Base-by-base conservation (phyloP, 2,888 invertebrate genomes). In the Ophion slaviceki region DNA sequence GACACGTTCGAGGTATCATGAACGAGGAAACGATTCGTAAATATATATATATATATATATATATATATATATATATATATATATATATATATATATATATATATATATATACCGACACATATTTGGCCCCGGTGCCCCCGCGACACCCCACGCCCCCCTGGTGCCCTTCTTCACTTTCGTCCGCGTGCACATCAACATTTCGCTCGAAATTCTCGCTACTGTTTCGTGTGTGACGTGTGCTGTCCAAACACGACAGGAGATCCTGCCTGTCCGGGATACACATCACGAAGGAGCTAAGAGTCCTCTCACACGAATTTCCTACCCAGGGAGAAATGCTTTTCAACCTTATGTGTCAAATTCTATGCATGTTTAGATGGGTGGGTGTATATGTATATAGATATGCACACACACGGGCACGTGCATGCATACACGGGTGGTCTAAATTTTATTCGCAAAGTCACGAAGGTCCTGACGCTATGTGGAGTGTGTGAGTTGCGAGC, bases 161-260 rank as follows among this genome's bases (percentile, higher is more conserved):
- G 14, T 17, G 17, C 53, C 36, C 36, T 47, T 36, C 20, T 32
- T 47, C 47, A 20, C 57, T 17, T 36, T 59, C 47, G 53, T 28
- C 59, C 36, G 14, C 74, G 66, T 74, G 66, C 64, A 17, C 53
- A 64, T 40, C 72, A 74, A 66, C 66, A 59, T 72, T 74, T 78
- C 17, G 62, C 57, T 74, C 75, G 20, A 61, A 70, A 68, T 24
- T 85, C 68, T 62, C 70, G 14, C 66, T 5, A n/a, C 59, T 68
- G 82, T 80, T 83, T 86, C 80, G 86, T 83, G 85, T 82, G 82
- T 85, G 82, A 82, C 85, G 85, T 85, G 67, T 82, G 76, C 79
- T 82, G 82, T 85, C 85, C 64, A 72, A 85, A 80, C 82, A 85
- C 85, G 85, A 85, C 80, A 85, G 80, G 85, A 68, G 76, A 82